Evolutionary conservation across 2,113 vertebrate genomes (phyloP).

Genomic region (Megaptera novaeangliae): DNA sequence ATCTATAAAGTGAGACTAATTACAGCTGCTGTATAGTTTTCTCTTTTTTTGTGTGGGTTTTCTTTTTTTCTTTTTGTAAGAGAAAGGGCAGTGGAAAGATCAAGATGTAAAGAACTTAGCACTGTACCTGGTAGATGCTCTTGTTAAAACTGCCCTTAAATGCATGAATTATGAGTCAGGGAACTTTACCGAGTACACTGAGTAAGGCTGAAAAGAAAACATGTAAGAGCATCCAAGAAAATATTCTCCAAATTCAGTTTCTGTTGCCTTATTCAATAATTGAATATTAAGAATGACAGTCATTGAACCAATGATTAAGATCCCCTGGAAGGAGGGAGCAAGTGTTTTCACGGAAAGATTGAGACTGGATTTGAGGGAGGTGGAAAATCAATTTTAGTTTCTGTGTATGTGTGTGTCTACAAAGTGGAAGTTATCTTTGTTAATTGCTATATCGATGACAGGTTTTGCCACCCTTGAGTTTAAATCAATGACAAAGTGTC

Average conservation of each 20-base stretch:
- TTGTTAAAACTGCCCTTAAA: background rate
- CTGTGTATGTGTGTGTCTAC: background rate
- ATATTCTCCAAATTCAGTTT: background rate
- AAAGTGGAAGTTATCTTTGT: background rate
- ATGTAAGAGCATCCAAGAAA: background rate
- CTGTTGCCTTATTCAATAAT: background rate
- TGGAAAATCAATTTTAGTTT: background rate
- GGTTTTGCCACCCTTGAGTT: background rate
- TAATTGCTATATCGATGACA: background rate
- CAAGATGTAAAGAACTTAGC: background rate
- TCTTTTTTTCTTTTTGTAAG: background rate
- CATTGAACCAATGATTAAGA: background rate
- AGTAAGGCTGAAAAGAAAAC: background rate
- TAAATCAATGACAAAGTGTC: background rate
- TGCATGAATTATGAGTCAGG: background rate
- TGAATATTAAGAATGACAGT: background rate
- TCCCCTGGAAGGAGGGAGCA: background rate
- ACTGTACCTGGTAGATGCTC: background rate
- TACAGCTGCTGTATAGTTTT: background rate
- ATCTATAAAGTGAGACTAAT: background rate
- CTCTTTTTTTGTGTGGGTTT: background rate
- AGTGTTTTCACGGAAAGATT: background rate
- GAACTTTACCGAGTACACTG: background rate
- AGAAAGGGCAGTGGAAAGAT: background rate
- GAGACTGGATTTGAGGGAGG: background rate